Percentiles rank a stretch among this genome's conserved stretches.
Evolutionary conservation across 2,113 vertebrate genomes (phyloP).

Genomic region (Lethenteron camtschaticum): DNA sequence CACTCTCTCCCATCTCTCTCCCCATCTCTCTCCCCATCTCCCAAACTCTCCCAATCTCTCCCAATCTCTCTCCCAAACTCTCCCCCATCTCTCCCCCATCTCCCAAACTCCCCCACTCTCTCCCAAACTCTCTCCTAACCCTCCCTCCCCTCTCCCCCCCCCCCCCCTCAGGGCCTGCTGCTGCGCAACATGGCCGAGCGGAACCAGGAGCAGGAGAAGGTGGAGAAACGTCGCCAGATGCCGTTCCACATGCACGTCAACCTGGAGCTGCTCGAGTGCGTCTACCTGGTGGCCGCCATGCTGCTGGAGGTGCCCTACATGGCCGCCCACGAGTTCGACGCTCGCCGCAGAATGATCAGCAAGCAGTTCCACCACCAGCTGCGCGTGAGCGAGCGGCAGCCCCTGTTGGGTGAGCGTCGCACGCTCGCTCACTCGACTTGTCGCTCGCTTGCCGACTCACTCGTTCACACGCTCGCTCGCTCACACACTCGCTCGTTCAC

Average conservation of each 20-base stretch:
- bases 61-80: too few species aligned
- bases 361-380: constrained; percentile 85
- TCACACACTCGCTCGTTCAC: not conserved
- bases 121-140: too few species aligned
- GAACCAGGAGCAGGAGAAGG: constrained; percentile 74
- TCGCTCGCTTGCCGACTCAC: not conserved
- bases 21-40: too few species aligned
- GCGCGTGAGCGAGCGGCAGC: constrained; percentile 61
- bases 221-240: constrained; percentile 56
- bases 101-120: too few species aligned
- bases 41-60: too few species aligned
- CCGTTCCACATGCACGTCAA: constrained; percentile 84
- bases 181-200: constrained; percentile 76
- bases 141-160: too few species aligned
- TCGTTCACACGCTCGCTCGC: accelerated
- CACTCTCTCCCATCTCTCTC: too few species aligned
- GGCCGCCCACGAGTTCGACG: constrained; percentile 64
- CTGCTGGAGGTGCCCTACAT: constrained; percentile 76
- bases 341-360: constrained; percentile 69
- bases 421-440: not conserved
- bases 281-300: constrained; percentile 73
- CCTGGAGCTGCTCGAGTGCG: constrained; percentile 62
- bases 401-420: constrained; percentile 36
- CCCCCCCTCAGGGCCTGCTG: constrained; percentile 30
- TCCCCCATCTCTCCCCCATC: too few species aligned